phyloP scores from a whole-genome alignment of 2,113 vertebrate species.

The Platanista minor region DNA sequence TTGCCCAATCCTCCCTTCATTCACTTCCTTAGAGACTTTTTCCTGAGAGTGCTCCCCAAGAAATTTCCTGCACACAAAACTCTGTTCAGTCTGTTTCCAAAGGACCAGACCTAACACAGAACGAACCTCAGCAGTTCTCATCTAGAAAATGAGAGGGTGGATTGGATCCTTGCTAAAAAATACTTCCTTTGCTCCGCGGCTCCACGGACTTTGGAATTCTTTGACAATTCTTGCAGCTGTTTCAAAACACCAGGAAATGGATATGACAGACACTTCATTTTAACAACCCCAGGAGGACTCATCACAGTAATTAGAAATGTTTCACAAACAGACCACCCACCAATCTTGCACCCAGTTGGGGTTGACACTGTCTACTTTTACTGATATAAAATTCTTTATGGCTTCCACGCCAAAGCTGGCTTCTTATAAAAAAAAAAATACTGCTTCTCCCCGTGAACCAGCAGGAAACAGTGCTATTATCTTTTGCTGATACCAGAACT shows the following conservation, averaged over 20 bases:
- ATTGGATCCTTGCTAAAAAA: background rate
- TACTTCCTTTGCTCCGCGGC: background rate
- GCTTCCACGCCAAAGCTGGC: slow-evolving; percentile 31
- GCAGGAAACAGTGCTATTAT: slow-evolving; percentile 30
- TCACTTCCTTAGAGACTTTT: background rate
- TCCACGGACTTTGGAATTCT: slow-evolving; percentile 12
- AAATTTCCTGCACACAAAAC: background rate
- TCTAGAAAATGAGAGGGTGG: slow-evolving; percentile 25
- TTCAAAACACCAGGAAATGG: slow-evolving; percentile 48
- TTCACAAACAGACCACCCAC: slow-evolving; percentile 65
- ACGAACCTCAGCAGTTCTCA: background rate
- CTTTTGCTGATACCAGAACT: slow-evolving; percentile 57
- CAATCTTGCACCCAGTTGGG: slow-evolving; percentile 57
- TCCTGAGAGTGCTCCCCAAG: background rate
- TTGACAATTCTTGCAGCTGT: slow-evolving; percentile 50
- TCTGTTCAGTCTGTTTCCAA: background rate
- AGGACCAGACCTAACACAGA: background rate
- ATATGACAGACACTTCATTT: slow-evolving; percentile 55
- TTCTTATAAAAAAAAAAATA: slow-evolving; percentile 57
- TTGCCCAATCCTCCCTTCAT: background rate
- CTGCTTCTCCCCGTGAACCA: background rate
- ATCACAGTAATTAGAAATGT: slow-evolving; percentile 61
- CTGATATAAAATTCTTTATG: slow-evolving; percentile 41
- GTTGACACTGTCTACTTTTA: slow-evolving; percentile 51
- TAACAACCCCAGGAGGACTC: slow-evolving; percentile 51